Evolutionary conservation across 2,113 vertebrate species (phyloP).

Genomic region (Cynocephalus volans): DNA sequence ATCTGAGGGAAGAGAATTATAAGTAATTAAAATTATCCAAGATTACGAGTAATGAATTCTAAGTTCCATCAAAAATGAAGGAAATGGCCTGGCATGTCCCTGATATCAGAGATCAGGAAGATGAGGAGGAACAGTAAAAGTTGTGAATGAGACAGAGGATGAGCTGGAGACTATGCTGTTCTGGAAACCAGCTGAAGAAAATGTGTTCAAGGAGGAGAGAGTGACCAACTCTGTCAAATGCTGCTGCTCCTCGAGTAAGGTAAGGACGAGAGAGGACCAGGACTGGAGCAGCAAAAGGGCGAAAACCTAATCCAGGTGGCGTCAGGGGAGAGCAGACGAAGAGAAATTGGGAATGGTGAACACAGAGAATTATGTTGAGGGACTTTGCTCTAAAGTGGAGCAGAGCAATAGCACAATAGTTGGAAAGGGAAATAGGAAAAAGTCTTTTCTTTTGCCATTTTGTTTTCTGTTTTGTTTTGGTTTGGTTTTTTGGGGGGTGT

Average conservation of each 20-base stretch:
- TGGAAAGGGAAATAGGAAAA: neutral
- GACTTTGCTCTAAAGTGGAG: neutral
- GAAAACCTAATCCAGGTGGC: neutral
- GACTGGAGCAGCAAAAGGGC: neutral
- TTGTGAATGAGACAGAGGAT: neutral
- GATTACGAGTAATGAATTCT: neutral
- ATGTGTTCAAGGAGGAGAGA: neutral
- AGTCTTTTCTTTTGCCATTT: neutral
- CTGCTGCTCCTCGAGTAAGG: neutral
- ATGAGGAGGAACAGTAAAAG: neutral
- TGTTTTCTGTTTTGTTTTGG: neutral
- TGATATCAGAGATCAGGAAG: neutral
- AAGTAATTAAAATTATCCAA: neutral
- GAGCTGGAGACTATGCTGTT: neutral
- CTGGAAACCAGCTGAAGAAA: conserved; percentile 25
- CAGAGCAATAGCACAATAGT: neutral
- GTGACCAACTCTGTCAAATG: neutral
- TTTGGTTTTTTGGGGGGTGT: neutral
- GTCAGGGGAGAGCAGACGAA: neutral
- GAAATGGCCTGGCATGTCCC: neutral
- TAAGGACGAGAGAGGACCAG: neutral
- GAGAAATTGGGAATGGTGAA: neutral
- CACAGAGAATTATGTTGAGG: neutral
- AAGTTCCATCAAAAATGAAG: neutral
- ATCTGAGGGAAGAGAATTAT: neutral